Evolutionary conservation across 2,888 invertebrate genomes (phyloP).

Genomic region (Cephus nigrinus): DNA sequence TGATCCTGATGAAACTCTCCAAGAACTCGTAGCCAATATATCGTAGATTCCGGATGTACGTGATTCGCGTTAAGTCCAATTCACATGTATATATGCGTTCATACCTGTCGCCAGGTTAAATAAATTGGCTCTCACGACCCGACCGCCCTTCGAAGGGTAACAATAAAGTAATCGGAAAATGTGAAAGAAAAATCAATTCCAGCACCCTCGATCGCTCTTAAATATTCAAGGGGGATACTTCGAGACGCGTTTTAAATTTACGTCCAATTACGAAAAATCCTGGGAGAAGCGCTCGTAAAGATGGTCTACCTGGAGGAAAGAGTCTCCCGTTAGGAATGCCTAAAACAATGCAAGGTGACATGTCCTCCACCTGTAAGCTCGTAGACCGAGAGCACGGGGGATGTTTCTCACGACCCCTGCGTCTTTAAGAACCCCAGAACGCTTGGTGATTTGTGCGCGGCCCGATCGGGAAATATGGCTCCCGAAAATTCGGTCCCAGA

Average conservation of each 20-base stretch:
- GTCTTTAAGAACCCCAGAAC: conserved; percentile 18
- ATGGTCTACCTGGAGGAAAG: conserved; percentile 34
- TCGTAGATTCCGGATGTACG: neutral
- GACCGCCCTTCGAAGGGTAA: neutral
- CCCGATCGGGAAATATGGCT: conserved; percentile 42
- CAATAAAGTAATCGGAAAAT: neutral
- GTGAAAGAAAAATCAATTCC: neutral
- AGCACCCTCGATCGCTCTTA: neutral
- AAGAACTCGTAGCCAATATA: neutral
- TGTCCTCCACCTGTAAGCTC: conserved; percentile 40
- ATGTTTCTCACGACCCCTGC: conserved; percentile 52
- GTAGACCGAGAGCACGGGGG: conserved; percentile 24
- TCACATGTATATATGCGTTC: neutral
- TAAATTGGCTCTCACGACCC: neutral
- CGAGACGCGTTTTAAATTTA: conserved; percentile 14
- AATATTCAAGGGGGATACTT: conserved; percentile 15
- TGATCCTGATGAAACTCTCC: neutral
- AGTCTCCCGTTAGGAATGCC: conserved; percentile 56
- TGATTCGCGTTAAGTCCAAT: neutral
- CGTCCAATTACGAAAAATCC: conserved; percentile 33
- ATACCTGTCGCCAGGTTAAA: neutral
- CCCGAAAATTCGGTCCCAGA: conserved; percentile 23
- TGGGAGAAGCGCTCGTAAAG: conserved; percentile 37
- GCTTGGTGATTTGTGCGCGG: conserved; percentile 53
- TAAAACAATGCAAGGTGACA: conserved; percentile 62